Evolutionary conservation across 1,140 invertebrate species (phyloP), one percentile per base, ranked within the genome.

Genomic region (Calephelis virginiensis): DNA sequence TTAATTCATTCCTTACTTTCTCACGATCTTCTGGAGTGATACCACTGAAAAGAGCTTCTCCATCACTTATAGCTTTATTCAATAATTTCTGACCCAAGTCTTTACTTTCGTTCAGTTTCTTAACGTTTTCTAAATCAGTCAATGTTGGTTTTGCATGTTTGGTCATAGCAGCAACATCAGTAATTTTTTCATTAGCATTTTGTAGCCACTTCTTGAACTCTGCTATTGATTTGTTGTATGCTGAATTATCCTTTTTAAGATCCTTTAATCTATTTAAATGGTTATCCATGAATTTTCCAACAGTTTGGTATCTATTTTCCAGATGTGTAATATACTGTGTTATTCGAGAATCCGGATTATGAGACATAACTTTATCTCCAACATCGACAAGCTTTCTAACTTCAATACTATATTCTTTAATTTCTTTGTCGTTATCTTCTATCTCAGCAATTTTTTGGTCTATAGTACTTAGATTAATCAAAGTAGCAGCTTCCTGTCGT

Each of bases 1-100:
- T 93, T 38, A 99, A 85, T 81, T 98, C 96, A 63, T 94, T 93
- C 68, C 98, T 93, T 46, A 99, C 95, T 13, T 92, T 89, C 76
- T 99, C 97, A 68, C 97, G 92, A 62, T 97, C 96, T 83, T 97
- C 96, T 12, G 96, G 95, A 8, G 95, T 97, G 5, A 98, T 96
- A 37, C 95, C 95, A 8, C 97, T 94, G 74, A 98, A 98, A 0
- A 99, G 89, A 50, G 94, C 94, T 91, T 99, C 98, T 10, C 97
- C 97, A 61, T 95, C 93, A 85, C 97, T 96, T 8, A 97, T 93
- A 7, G 96, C 96, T 76, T 93, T 94, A 77, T 96, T 97, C 0
- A 98, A 90, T 43, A 97, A 86, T 9, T 92, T 84, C 78, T 97
- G 95, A 2, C 97, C 97, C 71, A 94, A 92, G 75, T 98, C 95